Base-by-base conservation (phyloP, 2,113 vertebrate genomes). In the Cynoglossus semilaevis region DNA sequence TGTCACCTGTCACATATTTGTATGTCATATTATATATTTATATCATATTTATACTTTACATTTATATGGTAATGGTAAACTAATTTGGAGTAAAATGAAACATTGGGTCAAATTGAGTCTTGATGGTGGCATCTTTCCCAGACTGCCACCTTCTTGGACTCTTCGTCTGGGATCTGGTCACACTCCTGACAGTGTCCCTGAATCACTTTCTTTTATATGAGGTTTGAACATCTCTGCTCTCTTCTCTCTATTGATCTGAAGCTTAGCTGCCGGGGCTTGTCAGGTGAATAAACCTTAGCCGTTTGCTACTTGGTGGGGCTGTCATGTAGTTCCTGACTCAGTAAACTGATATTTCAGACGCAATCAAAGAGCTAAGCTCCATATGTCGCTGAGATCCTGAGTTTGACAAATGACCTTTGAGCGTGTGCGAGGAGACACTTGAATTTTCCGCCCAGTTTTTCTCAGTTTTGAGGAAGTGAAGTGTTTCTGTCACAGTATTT, bases 31-130 rank as follows among this genome's bases (percentile, higher is more conserved):
- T 29, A 29, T 29, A 29, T 6, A 29, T 29, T 29, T 29, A 29
- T 29, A 29, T 61, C 51, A 56, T 4, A 47, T 61, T 50, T 15
- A 42, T 46, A 29, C 46, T 15, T 62, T 44, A 49, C 14, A 49
- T 72, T 72, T 55, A 43, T 63, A 44, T 51, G 47, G 53, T 37
- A 66, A 54, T 56, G 41, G 58, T 49, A 62, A 65, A 38, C 7
- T 58, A 2, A 70, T 64, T 59, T 60, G 22, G 13, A 22, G 58
- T 45, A 51, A 68, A 65, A 5, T 49, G 52, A 63, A 48, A 57
- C 41, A 49, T 22, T 49, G 22, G 52, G 34, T 57, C 53, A 45
- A 9, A 64, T 55, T 47, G 38, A 48, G 22, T 43, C 18, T 16
- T 62, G 17, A 63, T 48, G 43, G 46, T 48, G n/a, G 13, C 6